Conservation (phyloP, 2,113 vertebrate species). For the Periophthalmodon schlosseri region DNA sequence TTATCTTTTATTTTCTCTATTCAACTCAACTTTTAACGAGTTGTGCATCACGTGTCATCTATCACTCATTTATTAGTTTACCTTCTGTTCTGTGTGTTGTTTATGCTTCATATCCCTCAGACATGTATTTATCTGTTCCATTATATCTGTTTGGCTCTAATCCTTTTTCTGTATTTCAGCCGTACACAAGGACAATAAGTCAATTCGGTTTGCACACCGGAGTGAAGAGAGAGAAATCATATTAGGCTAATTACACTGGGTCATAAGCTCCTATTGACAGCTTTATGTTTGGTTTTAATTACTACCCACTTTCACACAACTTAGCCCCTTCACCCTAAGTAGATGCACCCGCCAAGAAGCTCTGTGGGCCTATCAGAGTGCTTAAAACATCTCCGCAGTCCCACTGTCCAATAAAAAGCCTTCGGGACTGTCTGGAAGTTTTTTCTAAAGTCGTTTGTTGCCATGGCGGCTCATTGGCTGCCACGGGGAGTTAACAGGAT, state of each 20-base stretch:
- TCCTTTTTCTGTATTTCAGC: conserved; percentile 44
- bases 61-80: conserved; percentile 1
- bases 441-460: conserved; percentile 71
- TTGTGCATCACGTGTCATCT: not conserved
- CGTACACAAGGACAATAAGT: conserved; percentile 69
- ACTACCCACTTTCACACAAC: conserved; percentile 80
- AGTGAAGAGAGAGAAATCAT: conserved; percentile 73
- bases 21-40: conserved; percentile 4
- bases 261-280: conserved; percentile 81
- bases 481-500: conserved; percentile 68
- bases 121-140: conserved; percentile 42
- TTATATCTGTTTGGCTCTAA: conserved; percentile 33
- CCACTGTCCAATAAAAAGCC: conserved; percentile 62
- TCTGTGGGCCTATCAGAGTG: conserved; percentile 56
- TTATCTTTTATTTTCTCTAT: not conserved
- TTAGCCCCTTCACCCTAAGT: conserved; percentile 75
- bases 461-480: conserved; percentile 77
- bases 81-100: not conserved
- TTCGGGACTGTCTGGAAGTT: conserved; percentile 52
- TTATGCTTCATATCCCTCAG: not conserved
- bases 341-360: conserved; percentile 71
- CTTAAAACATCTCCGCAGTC: conserved; percentile 54
- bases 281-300: conserved; percentile 82
- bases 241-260: conserved; percentile 79
- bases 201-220: conserved; percentile 63